Evolutionary conservation across 2,113 vertebrate genomes (phyloP), one percentile per base, ranked within the genome.

Genomic region (Nerophis ophidion): DNA sequence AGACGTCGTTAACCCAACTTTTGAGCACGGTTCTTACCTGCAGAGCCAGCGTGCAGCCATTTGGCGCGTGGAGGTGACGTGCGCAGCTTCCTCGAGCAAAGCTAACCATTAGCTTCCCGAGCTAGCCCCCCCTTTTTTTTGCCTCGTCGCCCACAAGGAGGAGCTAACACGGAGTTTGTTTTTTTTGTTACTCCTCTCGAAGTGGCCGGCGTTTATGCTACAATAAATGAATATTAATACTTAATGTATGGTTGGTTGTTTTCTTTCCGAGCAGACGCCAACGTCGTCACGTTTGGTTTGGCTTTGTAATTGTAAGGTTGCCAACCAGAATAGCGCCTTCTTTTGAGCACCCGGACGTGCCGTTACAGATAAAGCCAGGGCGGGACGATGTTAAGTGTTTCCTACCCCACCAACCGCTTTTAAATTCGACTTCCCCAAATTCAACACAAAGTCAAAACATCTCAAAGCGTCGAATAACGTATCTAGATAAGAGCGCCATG

Each of bases 41-140:
- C 90, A 91, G 62, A 91, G 48, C 90, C 90, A 91, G 13, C 89
- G 88, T 7, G 88, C 89, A 81, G 89, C 89, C 90, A 91, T 91
- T 76, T 46, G 82, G 74, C 63, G 3, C 35, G 60, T 49, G 19
- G 57, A 48, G 45, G 47, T 42, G 68, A 70, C 62, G 53, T 38
- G 26, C 52, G 59, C 65, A 50, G 33, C 65, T 57, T 46, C 62
- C 4, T 10, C 5, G 51, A 50, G 66, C 70, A 60, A 63, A 70
- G 73, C 65, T 77, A 65, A 68, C 68, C 77, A 84, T 81, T 83
- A 87, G 81, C 81, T 44, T 5, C 61, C 15, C 45, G 8, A 36
- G 19, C 15, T 60, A 48, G 1, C 45, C 46, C 13, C 38, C 40
- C n/a, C n/a, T n/a, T 45, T 46, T 47, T 33, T 60, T 36, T 7